These are phyloP conservation scores for Gallinago solitaria DNA, from an alignment of 2,797 vertebrate genomes.

Conservation along the genomic window DNA sequence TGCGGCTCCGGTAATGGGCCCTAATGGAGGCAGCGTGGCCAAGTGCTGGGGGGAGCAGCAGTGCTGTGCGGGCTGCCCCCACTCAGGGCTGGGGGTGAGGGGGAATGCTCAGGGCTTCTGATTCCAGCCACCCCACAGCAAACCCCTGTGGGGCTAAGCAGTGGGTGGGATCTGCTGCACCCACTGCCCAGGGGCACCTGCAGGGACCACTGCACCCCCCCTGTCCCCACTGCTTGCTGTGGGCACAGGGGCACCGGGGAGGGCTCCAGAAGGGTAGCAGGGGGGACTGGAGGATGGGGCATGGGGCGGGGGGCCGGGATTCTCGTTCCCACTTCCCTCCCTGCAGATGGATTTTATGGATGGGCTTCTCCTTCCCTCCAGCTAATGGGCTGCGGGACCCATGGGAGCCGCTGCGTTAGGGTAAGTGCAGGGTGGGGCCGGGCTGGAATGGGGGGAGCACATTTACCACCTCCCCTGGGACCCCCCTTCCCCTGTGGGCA, in stretches of 20 bases:
- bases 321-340: rapidly evolving
- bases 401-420: not conserved
- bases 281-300: not conserved
- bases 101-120: not conserved
- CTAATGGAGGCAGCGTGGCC: not conserved
- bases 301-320: not conserved
- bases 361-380: not conserved
- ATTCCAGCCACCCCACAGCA: not conserved
- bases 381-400: not conserved
- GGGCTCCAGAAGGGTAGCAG: too few species aligned
- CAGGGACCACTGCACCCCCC: rapidly evolving
- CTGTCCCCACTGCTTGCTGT: too few species aligned
- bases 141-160: not conserved
- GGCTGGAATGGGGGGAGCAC: not conserved
- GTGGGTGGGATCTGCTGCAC: not conserved
- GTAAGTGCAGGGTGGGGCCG: not conserved
- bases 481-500: not conserved
- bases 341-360: not conserved
- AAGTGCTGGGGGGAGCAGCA: rapidly evolving
- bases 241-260: not conserved
- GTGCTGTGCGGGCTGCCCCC: not conserved
- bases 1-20: not conserved
- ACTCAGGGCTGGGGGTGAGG: not conserved
- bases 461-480: not conserved
- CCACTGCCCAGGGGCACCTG: too few species aligned